Evolutionary conservation across 1,140 invertebrate genomes (phyloP).

Genomic region (Amyelois transitella): DNA sequence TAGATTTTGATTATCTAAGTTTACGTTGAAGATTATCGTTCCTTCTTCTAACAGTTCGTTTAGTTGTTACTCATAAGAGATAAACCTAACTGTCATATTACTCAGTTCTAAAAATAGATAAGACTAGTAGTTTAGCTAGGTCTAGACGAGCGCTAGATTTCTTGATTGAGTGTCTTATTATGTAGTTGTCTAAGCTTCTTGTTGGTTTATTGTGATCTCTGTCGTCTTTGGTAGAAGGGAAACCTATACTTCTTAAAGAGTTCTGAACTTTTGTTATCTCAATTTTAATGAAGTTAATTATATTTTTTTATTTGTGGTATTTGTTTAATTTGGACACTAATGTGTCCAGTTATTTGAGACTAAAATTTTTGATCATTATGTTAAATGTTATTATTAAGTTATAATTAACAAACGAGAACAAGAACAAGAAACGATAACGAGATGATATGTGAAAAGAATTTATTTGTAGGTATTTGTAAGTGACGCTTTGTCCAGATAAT

Average conservation of each 20-base stretch:
- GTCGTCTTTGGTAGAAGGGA: too few species aligned
- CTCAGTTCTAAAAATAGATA: background rate
- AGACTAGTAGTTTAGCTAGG: background rate
- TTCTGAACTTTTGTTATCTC: background rate
- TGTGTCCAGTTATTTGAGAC: too few species aligned
- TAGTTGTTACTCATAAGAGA: background rate
- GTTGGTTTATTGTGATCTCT: background rate
- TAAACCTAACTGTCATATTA: background rate
- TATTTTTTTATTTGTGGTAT: too few species aligned
- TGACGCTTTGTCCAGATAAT: slow-evolving; percentile 21
- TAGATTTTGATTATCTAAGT: too few species aligned
- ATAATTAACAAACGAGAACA: too few species aligned
- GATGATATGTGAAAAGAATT: background rate
- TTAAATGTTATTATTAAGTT: too few species aligned
- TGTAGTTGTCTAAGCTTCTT: background rate
- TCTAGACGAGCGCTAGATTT: background rate
- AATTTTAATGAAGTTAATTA: too few species aligned
- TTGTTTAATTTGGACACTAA: too few species aligned
- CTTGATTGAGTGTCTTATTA: background rate
- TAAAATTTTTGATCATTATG: too few species aligned
- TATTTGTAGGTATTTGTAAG: background rate
- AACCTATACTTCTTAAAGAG: background rate
- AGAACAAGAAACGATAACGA: too few species aligned
- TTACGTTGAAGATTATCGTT: too few species aligned
- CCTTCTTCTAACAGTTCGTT: background rate